A percentile compares a stretch with the other conserved stretches of the same genome.
Evolutionary conservation across 2,888 invertebrate genomes (phyloP).

Genomic region (Nymphalis urticae): DNA sequence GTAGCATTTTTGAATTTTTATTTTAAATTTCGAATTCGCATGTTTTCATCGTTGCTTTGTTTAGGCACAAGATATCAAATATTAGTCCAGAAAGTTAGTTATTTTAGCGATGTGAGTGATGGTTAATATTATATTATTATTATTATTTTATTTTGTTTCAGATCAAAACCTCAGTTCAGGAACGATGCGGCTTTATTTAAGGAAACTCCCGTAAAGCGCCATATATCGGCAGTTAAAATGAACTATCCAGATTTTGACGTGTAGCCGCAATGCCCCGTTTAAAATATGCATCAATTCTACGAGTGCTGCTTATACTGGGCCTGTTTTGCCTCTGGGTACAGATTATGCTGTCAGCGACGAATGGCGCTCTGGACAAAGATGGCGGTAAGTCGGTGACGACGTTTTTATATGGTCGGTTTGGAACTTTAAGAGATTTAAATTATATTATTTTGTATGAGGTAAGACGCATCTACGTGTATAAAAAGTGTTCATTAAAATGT

Average conservation of each 20-base stretch:
- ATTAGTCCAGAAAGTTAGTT: too few relatives aligned
- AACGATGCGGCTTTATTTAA: neutral
- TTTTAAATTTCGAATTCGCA: too few relatives aligned
- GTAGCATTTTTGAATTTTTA: too few relatives aligned
- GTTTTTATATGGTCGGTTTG: neutral
- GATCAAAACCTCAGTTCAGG: neutral
- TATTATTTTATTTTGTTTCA: neutral
- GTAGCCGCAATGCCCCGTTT: slow-evolving; percentile 69
- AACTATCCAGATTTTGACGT: slow-evolving; percentile 7
- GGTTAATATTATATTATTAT: too few relatives aligned
- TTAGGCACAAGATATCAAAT: too few relatives aligned
- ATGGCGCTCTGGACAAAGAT: slow-evolving; percentile 61
- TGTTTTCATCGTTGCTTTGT: too few relatives aligned
- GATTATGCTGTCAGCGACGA: slow-evolving; percentile 70
- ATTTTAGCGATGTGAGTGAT: too few relatives aligned
- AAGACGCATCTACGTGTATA: too few relatives aligned
- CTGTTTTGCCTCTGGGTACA: slow-evolving; percentile 74
- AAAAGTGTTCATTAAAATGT: too few relatives aligned
- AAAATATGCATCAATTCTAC: slow-evolving; percentile 70
- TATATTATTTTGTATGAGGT: neutral
- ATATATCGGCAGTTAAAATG: slow-evolving; percentile 32
- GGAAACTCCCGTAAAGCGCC: slow-evolving; percentile 17
- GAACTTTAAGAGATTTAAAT: neutral
- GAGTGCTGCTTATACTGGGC: slow-evolving; percentile 66
- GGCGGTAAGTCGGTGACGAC: slow-evolving; percentile 51